A percentile compares a stretch with the other conserved stretches of the same genome.
phyloP scores from a whole-genome alignment of 2,797 vertebrate genomes.

The Phaenicophaeus curvirostris region DNA sequence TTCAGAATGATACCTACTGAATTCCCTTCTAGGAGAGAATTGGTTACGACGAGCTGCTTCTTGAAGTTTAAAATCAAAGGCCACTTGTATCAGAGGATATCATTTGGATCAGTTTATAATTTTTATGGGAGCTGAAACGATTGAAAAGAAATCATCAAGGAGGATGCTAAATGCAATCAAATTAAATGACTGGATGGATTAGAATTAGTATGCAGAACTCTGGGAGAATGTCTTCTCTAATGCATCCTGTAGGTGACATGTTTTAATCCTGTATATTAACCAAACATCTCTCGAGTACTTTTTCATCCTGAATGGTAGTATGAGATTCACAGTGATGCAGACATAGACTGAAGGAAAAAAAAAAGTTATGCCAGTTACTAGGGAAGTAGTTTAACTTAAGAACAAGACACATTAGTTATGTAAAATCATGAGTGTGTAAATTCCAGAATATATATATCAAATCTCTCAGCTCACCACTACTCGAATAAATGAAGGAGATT shows the following conservation, averaged over 20 bases:
- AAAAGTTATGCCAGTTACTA: background rate
- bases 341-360: background rate
- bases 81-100: background rate
- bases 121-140: background rate
- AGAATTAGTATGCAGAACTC: background rate
- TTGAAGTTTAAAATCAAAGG: background rate
- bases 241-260: background rate
- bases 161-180: background rate
- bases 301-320: background rate
- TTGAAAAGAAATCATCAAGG: background rate
- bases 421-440: background rate
- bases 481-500: background rate
- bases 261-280: background rate
- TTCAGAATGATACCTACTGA: background rate
- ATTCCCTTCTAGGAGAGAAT: background rate
- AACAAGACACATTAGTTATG: background rate
- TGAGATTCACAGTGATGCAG: background rate
- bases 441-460: background rate
- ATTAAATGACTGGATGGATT: background rate
- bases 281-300: background rate
- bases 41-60: background rate
- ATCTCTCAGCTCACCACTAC: background rate
- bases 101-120: background rate
- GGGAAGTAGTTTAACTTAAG: background rate
- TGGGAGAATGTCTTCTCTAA: background rate